Conservation (phyloP, 2,797 vertebrate species). For the Cottoperca gobio region DNA sequence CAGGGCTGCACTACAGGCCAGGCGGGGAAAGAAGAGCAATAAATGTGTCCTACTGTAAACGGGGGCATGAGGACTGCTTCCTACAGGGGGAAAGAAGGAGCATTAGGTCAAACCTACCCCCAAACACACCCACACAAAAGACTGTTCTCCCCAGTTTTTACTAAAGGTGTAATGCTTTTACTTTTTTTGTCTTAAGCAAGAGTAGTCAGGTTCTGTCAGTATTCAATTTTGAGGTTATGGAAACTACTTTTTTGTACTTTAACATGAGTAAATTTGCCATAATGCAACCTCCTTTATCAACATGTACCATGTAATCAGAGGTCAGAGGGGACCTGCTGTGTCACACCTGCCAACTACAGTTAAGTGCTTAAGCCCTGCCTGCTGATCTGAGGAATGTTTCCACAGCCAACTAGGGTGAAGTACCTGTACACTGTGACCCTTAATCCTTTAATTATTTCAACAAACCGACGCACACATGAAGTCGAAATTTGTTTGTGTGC, state of each 20-base stretch:
- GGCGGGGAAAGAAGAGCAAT: constrained; percentile 93
- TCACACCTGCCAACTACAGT: constrained; percentile 76
- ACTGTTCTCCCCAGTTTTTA: constrained; percentile 84
- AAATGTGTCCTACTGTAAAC: constrained; percentile 97
- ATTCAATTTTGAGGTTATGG: constrained; percentile 90
- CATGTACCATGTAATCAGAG: constrained; percentile 68
- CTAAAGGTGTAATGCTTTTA: constrained; percentile 83
- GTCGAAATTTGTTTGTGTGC: constrained; percentile 66
- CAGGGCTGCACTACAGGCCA: constrained; percentile 98
- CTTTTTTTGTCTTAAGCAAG: constrained; percentile 81
- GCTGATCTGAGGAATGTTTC: constrained; percentile 78
- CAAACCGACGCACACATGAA: constrained; percentile 74
- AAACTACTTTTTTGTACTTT: constrained; percentile 82
- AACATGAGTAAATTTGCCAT: constrained; percentile 81
- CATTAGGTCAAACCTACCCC: constrained; percentile 74
- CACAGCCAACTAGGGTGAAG: constrained; percentile 74
- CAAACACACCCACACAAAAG: constrained; percentile 78
- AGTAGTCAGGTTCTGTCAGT: constrained; percentile 88
- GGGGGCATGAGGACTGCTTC: constrained; percentile 76
- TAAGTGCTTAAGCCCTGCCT: constrained; percentile 78
- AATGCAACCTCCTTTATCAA: constrained; percentile 74
- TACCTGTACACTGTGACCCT: constrained; percentile 80
- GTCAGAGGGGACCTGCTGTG: constrained; percentile 68
- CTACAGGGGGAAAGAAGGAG: constrained; percentile 61
- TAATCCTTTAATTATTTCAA: constrained; percentile 70